Percentiles rank a stretch among this genome's conserved stretches.
phyloP scores from a whole-genome alignment of 2,888 invertebrate genomes.

The Orchesella flavescens region DNA sequence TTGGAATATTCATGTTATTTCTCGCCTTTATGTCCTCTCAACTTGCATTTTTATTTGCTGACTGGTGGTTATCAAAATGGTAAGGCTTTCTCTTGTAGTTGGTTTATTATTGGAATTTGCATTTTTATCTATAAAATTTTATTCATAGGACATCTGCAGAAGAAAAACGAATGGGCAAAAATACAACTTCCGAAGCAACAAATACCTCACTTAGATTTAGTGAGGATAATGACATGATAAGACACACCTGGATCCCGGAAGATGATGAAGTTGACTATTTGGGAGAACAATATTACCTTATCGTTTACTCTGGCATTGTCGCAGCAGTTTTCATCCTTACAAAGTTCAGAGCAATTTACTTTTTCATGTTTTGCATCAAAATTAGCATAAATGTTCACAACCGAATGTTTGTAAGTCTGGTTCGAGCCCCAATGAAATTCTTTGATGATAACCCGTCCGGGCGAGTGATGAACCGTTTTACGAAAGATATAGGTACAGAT shows the following conservation, averaged over 20 bases:
- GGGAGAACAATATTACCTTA: constrained; percentile 73
- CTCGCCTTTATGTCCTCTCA: constrained; percentile 65
- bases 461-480: constrained; percentile 78
- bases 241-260: constrained; percentile 48
- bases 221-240: neutral
- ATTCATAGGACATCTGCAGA: constrained; percentile 57
- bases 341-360: constrained; percentile 74
- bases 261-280: constrained; percentile 55
- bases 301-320: constrained; percentile 74
- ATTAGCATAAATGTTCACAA: constrained; percentile 76
- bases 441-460: constrained; percentile 73
- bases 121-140: constrained; percentile 4
- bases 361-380: constrained; percentile 74
- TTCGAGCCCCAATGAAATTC: constrained; percentile 74
- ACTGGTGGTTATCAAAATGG: constrained; percentile 70
- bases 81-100: too few species aligned
- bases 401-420: constrained; percentile 76
- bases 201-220: neutral
- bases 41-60: constrained; percentile 60
- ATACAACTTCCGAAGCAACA: neutral
- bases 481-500: constrained; percentile 78
- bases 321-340: constrained; percentile 73
- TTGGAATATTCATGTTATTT: constrained; percentile 60
- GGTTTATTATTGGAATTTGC: too few species aligned
- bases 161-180: constrained; percentile 31